phyloP scores from a whole-genome alignment of 2,113 vertebrate species.

The Peromyscus leucopus region DNA sequence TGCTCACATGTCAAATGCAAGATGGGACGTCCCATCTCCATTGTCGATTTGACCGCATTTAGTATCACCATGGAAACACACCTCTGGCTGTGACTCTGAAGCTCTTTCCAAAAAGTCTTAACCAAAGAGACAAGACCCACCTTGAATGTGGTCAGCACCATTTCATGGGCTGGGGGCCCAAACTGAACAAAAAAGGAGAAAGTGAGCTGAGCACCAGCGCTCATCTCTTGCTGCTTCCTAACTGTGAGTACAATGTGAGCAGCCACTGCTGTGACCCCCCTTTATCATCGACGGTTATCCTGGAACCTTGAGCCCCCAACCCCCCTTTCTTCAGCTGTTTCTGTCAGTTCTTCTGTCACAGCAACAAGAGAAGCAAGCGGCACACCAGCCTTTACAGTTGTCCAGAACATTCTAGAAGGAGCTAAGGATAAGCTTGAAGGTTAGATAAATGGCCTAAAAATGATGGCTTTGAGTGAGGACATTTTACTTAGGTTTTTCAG shows the following conservation, averaged over 20 bases:
- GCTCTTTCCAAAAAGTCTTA: background rate
- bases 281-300: background rate
- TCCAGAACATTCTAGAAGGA: background rate
- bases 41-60: background rate
- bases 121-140: background rate
- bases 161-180: background rate
- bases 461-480: background rate
- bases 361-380: background rate
- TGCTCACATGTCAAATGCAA: background rate
- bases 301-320: background rate
- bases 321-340: background rate
- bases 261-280: background rate
- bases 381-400: background rate
- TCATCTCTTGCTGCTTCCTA: background rate
- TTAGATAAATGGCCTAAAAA: background rate
- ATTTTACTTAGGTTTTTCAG: background rate
- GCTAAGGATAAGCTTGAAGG: accelerated
- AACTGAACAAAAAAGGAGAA: background rate
- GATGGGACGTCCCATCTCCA: background rate
- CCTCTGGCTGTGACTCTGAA: background rate
- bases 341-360: background rate
- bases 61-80: background rate
- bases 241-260: too few relatives aligned
- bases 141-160: background rate
- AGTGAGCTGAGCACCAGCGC: background rate